Conservation (phyloP, 2,797 vertebrate species). For the Knipowitschia caucasica region DNA sequence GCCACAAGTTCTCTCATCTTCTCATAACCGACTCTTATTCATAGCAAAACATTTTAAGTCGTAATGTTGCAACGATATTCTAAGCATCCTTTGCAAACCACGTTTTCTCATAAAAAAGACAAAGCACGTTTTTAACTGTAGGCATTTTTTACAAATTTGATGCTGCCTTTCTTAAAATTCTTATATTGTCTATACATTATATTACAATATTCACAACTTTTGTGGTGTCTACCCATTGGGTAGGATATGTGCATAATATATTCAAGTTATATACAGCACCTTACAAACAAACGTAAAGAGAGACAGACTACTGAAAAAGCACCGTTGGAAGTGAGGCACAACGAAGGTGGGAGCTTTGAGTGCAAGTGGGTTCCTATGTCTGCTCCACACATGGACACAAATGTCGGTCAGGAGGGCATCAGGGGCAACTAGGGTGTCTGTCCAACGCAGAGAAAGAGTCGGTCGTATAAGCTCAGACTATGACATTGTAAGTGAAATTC, state of each 20-base stretch:
- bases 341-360: slow-evolving; percentile 82
- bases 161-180: slow-evolving; percentile 88
- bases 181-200: slow-evolving; percentile 92
- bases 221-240: slow-evolving; percentile 95
- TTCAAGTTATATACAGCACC: slow-evolving; percentile 97
- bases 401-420: slow-evolving; percentile 44
- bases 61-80: slow-evolving; percentile 75
- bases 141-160: slow-evolving; percentile 93
- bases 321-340: slow-evolving; percentile 96
- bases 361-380: slow-evolving; percentile 80
- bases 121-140: slow-evolving; percentile 77
- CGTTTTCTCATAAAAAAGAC: slow-evolving; percentile 80
- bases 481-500: slow-evolving; percentile 3
- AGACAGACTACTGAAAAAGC: slow-evolving; percentile 87
- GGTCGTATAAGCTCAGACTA: slow-evolving; percentile 7
- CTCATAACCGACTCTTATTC: slow-evolving; percentile 79
- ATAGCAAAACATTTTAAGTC: slow-evolving; percentile 94
- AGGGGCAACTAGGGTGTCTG: slow-evolving; percentile 18
- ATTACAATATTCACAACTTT: slow-evolving; percentile 92
- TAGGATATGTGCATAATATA: slow-evolving; percentile 98
- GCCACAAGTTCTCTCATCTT: slow-evolving; percentile 69
- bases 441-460: slow-evolving; percentile 32
- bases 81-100: slow-evolving; percentile 85
- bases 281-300: slow-evolving; percentile 83
- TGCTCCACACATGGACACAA: slow-evolving; percentile 65